A percentile compares a stretch with the other conserved stretches of the same genome.
Conservation (phyloP, 2,888 invertebrate genomes). For the Luffia ferchaultella region DNA sequence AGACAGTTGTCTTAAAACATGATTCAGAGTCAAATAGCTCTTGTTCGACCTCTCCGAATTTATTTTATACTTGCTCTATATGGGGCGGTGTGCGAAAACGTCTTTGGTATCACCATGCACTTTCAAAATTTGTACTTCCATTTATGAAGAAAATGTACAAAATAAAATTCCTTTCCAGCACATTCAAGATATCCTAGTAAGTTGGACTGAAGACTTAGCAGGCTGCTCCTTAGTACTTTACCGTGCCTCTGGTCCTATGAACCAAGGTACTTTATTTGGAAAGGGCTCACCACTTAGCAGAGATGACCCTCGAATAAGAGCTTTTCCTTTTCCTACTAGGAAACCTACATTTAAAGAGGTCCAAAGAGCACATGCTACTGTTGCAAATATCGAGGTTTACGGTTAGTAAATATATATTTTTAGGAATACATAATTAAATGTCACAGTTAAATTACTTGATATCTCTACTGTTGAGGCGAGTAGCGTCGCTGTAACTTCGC, state of each 20-base stretch:
- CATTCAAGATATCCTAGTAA: conserved; percentile 73
- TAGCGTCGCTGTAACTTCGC: too few relatives aligned
- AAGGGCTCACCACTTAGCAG: conserved; percentile 73
- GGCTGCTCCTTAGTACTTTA: conserved; percentile 77
- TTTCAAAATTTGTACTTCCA: too few relatives aligned
- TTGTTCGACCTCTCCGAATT: too few relatives aligned
- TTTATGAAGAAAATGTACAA: too few relatives aligned
- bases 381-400: conserved; percentile 73
- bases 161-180: conserved; percentile 67
- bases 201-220: conserved; percentile 73
- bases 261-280: conserved; percentile 78
- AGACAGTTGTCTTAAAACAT: too few relatives aligned
- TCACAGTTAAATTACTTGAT: not conserved
- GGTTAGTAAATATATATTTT: conserved; percentile 52
- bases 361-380: conserved; percentile 73
- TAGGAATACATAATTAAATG: too few relatives aligned
- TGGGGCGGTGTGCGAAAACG: too few relatives aligned
- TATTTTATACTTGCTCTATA: too few relatives aligned
- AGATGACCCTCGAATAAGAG: conserved; percentile 69
- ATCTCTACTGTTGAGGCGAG: too few relatives aligned
- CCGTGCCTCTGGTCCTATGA: conserved; percentile 77
- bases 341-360: conserved; percentile 85
- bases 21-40: too few relatives aligned
- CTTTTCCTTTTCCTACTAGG: conserved; percentile 83
- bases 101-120: too few relatives aligned